A percentile compares a stretch with the other conserved stretches of the same genome.
Evolutionary conservation across 2,888 invertebrate genomes (phyloP).

Genomic region (Parapristionchus giblindavisi): DNA sequence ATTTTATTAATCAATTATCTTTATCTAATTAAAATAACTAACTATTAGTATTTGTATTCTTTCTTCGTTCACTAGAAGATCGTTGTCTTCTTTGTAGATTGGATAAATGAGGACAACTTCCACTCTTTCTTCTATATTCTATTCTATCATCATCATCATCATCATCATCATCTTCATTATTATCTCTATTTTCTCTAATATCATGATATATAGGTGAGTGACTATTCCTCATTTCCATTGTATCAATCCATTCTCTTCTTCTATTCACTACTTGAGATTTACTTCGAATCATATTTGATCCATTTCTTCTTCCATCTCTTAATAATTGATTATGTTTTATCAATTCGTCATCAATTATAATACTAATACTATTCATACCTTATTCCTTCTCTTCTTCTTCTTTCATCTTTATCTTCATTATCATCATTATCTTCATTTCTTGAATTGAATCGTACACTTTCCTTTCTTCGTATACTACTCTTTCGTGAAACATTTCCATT

Average conservation of each 20-base stretch:
- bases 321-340: neutral
- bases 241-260: constrained; percentile 26
- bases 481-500: constrained; percentile 25
- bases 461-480: constrained; percentile 18
- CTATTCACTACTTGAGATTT: constrained; percentile 12
- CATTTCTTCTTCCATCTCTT: neutral
- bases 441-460: constrained; percentile 29
- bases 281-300: constrained; percentile 5
- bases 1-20: no score
- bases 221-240: neutral
- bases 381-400: neutral
- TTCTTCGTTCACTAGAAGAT: constrained; percentile 10
- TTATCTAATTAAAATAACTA: no score
- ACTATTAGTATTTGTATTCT: neutral
- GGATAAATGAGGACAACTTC: no score
- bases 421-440: constrained; percentile 3
- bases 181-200: constrained; percentile 4
- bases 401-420: constrained; percentile 4
- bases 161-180: neutral
- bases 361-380: constrained; percentile 9
- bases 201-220: neutral
- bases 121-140: no score
- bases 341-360: no score
- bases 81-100: constrained; percentile 5
- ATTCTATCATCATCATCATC: neutral